Evolutionary conservation across 2,888 invertebrate species (phyloP).

Genomic region (Cataglyphis cursor): DNA sequence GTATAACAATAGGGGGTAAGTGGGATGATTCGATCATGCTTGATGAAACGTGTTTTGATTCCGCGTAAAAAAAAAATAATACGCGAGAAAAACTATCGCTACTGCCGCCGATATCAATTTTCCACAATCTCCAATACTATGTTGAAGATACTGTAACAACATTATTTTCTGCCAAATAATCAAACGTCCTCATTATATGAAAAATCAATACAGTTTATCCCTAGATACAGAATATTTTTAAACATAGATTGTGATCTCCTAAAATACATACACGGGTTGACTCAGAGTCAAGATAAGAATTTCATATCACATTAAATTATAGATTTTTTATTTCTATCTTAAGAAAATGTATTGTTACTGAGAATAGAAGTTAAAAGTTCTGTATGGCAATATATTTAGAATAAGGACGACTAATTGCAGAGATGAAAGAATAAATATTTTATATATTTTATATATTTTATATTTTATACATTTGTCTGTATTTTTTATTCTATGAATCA

Average conservation of each 20-base stretch:
- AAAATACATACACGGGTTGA: neutral
- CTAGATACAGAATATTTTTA: neutral
- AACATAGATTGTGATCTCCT: neutral
- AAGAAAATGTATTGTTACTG: neutral
- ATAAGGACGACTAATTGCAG: neutral
- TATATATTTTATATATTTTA: neutral
- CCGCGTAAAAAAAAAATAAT: slow-evolving; percentile 25
- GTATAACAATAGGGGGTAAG: slow-evolving; percentile 20
- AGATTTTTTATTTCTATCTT: neutral
- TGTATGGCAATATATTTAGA: neutral
- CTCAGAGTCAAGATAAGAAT: neutral
- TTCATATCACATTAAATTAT: neutral
- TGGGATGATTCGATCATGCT: slow-evolving; percentile 29
- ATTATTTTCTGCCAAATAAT: neutral
- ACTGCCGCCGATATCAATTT: neutral
- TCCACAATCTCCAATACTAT: neutral
- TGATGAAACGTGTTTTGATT: slow-evolving; percentile 35
- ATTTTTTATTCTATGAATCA: neutral
- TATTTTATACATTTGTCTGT: neutral
- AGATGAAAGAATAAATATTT: neutral
- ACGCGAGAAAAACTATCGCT: neutral
- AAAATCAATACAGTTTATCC: slow-evolving; percentile 20
- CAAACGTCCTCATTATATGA: neutral
- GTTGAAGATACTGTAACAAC: slow-evolving; percentile 9
- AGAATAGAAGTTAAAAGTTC: neutral